phyloP scores from a whole-genome alignment of 2,113 vertebrate species.

The Proterorhinus semilunaris region DNA sequence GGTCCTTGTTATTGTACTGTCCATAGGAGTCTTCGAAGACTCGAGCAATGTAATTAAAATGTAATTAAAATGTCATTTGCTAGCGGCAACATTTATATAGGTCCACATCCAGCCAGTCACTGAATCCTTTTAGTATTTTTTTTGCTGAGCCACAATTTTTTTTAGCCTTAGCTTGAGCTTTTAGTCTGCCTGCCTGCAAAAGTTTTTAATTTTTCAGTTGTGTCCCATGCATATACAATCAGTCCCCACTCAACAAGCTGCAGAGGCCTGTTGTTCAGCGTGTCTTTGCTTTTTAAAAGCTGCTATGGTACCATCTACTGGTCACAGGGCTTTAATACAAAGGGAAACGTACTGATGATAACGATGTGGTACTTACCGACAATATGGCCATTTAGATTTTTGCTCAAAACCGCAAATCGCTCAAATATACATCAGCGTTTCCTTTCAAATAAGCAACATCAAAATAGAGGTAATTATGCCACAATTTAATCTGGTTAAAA shows the following conservation, averaged over 20 bases:
- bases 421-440: too few relatives aligned
- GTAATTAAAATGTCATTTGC: too few relatives aligned
- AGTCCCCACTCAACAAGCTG: background rate
- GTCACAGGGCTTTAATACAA: constrained; percentile 22
- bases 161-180: background rate
- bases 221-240: background rate
- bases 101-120: too few relatives aligned
- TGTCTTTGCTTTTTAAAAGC: constrained; percentile 5
- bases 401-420: too few relatives aligned
- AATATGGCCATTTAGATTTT: background rate
- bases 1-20: too few relatives aligned
- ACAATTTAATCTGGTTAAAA: too few relatives aligned
- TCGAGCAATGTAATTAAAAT: too few relatives aligned
- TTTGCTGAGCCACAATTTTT: background rate
- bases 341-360: background rate
- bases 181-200: background rate
- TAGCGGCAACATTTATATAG: too few relatives aligned
- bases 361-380: background rate
- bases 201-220: background rate
- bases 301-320: constrained; percentile 50
- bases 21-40: too few relatives aligned
- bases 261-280: background rate
- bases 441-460: too few relatives aligned
- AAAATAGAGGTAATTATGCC: too few relatives aligned
- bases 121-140: too few relatives aligned